Evolutionary conservation across 2,113 vertebrate genomes (phyloP), one percentile per base, ranked within the genome.

Genomic region (Xiphorhynchus elegans): DNA sequence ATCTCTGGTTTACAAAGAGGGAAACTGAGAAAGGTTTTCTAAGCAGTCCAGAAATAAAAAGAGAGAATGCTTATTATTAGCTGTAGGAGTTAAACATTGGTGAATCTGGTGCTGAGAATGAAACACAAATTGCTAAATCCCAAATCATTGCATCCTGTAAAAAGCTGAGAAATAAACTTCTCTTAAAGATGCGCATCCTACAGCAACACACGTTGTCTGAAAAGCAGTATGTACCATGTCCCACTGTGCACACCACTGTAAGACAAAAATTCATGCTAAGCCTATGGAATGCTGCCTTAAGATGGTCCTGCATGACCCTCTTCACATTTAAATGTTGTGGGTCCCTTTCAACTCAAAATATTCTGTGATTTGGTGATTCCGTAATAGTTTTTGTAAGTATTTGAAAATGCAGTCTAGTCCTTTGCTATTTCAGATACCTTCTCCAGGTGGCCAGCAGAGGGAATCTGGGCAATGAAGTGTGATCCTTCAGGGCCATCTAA

Each of bases 371-470:
- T 26, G 13, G 37, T 40, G 17, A 40, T 62, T 62, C 24, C 39
- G 25, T 40, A 69, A n/a, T n/a, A 21, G 0, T 0, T 1, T 72
- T 37, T 39, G 1, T 44, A n/a, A 63, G 33, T 33, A 47, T 63
- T 89, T 82, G 55, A 76, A 95, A 90, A 67, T 40, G 11, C 39
- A 80, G 19, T 23, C 35, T 40, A 52, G 31, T 72, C 28, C 24
- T 94, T 74, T 79, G 62, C 44, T 85, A 20, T 20, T 78, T 90
- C 59, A 63, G 35, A 31, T 46, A 52, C n/a, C 59, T 93, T 40
- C 67, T 84, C 29, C 42, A 47, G 40, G 49, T 88, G 88, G 47
- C 79, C 88, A 78, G 46, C 49, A 86, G 88, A 86, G 83, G 78
- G 42, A 86, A 90, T 72, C 66, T 35, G 40, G 70, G 62, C 50